Evolutionary conservation across 1,140 invertebrate species (phyloP), one percentile per base, ranked within the genome.

Genomic region (Anoplophora glabripennis): DNA sequence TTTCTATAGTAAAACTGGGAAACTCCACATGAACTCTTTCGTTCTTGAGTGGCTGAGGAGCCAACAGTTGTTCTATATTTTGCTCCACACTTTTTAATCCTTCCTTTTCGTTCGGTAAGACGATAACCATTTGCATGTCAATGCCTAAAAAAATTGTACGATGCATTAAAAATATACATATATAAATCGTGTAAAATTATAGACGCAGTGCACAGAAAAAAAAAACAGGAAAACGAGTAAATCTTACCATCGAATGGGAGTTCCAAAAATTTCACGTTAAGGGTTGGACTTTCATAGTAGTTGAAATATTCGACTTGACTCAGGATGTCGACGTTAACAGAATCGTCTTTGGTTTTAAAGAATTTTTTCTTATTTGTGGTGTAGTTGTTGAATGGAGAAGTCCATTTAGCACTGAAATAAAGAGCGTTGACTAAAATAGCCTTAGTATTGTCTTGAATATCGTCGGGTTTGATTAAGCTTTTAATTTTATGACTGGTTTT

Each of bases 351-450:
- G 17, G 53, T 62, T 33, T 54, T 63, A 56, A 75, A 46, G 79
- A 66, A 69, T 75, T 65, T 72, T 83, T 87, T 28, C 72, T 72
- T 59, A 67, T 69, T 2, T 71, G 72, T 41, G 48, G 60, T 0
- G 82, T 86, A 1, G 58, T 46, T 1, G 68, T 69, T 64, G 62
- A 90, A 89, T 38, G 79, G 72, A 8, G 72, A 74, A 45, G 76
- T 63, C 87, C 87, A 89, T 38, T 75, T 76, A 42, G 58, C 72
- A 18, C 92, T 93, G 75, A 94, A 94, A 72, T 94, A 91, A 21
- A 94, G 77, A 10, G 90, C 89, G 76, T 94, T 94, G 0, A 91
- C 76, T 1, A 94, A 76, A 7, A 94, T 80, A n/a, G 92, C 55
- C 52, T 75, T 81, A 61, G 83, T 86, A 18, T 79, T 67, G 8